Base-by-base conservation (phyloP, 2,888 invertebrate genomes). In the Opisthograptis luteolata region DNA sequence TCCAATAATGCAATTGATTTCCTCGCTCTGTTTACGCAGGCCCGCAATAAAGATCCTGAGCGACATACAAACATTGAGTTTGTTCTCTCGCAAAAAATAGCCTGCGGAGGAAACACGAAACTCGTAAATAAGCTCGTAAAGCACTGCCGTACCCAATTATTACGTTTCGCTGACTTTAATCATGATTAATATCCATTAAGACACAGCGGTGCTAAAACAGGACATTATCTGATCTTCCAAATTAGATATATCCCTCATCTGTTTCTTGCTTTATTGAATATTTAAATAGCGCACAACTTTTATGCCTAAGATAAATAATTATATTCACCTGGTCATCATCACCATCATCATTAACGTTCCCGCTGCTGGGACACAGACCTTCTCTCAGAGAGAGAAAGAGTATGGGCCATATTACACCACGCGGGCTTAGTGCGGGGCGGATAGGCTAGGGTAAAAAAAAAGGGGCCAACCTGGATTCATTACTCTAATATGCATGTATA, bases 111-210 rank as follows among this genome's bases (percentile, higher is more conserved):
- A 70, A 79, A 74, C 72, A 79, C 79, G 73, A 84, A 83, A 87
- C 72, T 80, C 80, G 73, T 84, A 84, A 87, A 87, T 84, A 76
- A 72, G 62, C 67, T 74, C 79, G 72, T 83, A 82, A 86, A 84
- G 69, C 72, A 75, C 64, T 66, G 72, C 72, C 75, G 73, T 72
- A 61, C 70, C 74, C 81, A 84, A 87, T 87, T 84, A 87, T 81
- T 76, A 78, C 73, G 69, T 76, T 79, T 76, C 63, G 66, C 70
- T 79, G 79, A 77, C 78, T 77, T 80, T 78, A 80, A 81, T 83
- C 75, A 70, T 79, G 81, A 86, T 80, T 77, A 80, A 86, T 84
- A 73, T 70, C 66, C 67, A 63, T 67, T 71, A 67, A 63, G 56
- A 55, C 61, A 63, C 55, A 52, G 62, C 59, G n/a, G 22, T 30